phyloP scores from a whole-genome alignment of 1,140 invertebrate genomes.

The Pogonomyrmex barbatus region DNA sequence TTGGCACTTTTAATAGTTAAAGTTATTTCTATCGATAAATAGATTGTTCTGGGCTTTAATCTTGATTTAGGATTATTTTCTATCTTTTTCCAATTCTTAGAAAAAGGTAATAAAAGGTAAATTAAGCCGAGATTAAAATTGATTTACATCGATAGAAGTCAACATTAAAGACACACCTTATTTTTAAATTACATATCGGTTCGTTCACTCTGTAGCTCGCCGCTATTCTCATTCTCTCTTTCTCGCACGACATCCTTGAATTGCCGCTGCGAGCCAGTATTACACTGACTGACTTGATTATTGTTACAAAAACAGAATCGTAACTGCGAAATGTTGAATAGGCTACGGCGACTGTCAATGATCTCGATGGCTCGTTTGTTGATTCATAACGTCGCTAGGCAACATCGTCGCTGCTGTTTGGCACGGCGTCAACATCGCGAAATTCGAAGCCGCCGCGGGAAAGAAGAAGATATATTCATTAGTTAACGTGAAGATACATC shows the following conservation, averaged over 20 bases:
- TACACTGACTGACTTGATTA: not conserved
- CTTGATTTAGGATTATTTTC: not conserved
- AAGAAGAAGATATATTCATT: constrained; percentile 1
- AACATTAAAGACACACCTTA: constrained; percentile 78
- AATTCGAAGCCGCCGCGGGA: not conserved
- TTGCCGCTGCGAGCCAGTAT: not conserved
- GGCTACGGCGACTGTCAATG: constrained; percentile 25
- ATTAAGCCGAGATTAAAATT: too few relatives aligned
- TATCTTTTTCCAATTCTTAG: not conserved
- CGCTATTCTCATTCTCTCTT: constrained; percentile 80
- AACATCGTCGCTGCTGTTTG: constrained; percentile 9
- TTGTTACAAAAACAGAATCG: constrained; percentile 33
- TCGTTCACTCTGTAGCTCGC: constrained; percentile 85
- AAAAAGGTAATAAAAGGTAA: too few relatives aligned
- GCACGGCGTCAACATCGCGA: not conserved
- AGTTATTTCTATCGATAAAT: too few relatives aligned
- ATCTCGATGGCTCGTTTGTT: constrained; percentile 55
- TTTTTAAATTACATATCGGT: constrained; percentile 85
- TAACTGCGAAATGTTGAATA: not conserved
- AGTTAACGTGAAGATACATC: not conserved
- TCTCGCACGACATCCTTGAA: constrained; percentile 33
- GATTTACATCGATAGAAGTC: too few relatives aligned
- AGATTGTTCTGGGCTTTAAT: not conserved
- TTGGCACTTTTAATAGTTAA: too few relatives aligned
- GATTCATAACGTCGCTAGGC: constrained; percentile 59